Evolutionary conservation across 92 coral and sea anemone genomes (phyloP).

Genomic region (Meandrina meandrites): DNA sequence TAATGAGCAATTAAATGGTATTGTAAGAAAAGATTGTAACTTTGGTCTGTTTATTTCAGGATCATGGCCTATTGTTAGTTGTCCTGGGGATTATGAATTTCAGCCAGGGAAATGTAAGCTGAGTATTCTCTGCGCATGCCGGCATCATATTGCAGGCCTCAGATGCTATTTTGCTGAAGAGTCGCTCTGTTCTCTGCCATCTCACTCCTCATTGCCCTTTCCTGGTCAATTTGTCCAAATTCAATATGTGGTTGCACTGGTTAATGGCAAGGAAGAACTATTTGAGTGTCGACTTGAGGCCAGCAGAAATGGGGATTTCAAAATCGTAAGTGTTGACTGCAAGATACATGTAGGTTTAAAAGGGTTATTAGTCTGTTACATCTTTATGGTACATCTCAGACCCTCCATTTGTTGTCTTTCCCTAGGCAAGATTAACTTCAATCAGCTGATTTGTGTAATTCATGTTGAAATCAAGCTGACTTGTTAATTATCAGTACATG

Average conservation of each 20-base stretch:
- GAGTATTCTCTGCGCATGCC: slow-evolving; percentile 7
- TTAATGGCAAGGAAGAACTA: slow-evolving; percentile 11
- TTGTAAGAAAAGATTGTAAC: too few relatives aligned
- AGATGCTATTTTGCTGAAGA: not conserved
- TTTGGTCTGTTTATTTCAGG: slow-evolving; percentile 7
- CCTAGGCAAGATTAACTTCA: too few relatives aligned
- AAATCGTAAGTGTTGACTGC: not conserved
- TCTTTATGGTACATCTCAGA: too few relatives aligned
- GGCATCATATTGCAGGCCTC: slow-evolving; percentile 25
- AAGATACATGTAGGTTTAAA: too few relatives aligned
- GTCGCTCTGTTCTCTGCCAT: slow-evolving; percentile 5
- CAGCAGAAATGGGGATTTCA: not conserved
- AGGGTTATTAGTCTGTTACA: not conserved
- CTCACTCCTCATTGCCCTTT: not conserved
- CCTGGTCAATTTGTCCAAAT: slow-evolving; percentile 26
- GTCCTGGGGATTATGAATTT: not conserved
- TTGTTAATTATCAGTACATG: too few relatives aligned
- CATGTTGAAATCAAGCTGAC: too few relatives aligned
- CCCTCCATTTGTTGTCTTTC: too few relatives aligned
- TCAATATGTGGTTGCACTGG: slow-evolving; percentile 18
- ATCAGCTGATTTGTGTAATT: too few relatives aligned
- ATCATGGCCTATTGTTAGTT: not conserved
- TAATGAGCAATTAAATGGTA: too few relatives aligned
- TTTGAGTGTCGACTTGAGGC: slow-evolving; percentile 15
- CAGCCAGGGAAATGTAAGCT: not conserved